A percentile compares a stretch with the other conserved stretches of the same genome.
Evolutionary conservation across 2,888 invertebrate species (phyloP).

Genomic region (Embidobia sp.): DNA sequence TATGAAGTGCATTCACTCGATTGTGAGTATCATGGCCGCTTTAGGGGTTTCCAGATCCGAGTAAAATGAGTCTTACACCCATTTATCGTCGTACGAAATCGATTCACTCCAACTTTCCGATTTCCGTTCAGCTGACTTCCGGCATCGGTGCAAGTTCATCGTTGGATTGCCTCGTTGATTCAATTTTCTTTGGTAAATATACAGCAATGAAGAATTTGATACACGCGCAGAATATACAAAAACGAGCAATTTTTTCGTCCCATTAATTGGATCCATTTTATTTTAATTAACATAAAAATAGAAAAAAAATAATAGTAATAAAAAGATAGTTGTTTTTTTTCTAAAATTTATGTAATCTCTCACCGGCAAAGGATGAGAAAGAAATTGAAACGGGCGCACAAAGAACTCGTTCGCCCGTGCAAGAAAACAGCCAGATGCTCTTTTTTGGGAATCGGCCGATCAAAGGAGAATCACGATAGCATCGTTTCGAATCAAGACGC

Average conservation of each 20-base stretch:
- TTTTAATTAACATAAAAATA: too few species aligned
- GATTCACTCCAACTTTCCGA: conserved; percentile 41
- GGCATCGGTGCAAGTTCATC: conserved; percentile 42
- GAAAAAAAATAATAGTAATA: not conserved
- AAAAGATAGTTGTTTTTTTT: conserved; percentile 2
- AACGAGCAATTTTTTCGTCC: too few species aligned
- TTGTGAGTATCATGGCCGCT: too few species aligned
- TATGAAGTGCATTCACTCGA: too few species aligned
- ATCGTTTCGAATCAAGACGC: conserved; percentile 60
- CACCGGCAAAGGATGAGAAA: conserved; percentile 52
- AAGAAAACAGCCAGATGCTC: conserved; percentile 75
- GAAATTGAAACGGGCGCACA: conserved; percentile 70
- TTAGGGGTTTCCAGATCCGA: conserved; percentile 9
- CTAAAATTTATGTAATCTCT: conserved; percentile 15
- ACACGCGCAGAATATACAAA: too few species aligned
- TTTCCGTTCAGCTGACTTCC: conserved; percentile 67
- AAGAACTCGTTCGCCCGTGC: conserved; percentile 71
- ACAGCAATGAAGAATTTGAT: too few species aligned
- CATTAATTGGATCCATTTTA: too few species aligned
- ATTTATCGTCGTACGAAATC: conserved; percentile 39
- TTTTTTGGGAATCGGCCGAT: conserved; percentile 72
- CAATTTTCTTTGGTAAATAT: not conserved
- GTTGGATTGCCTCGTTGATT: conserved; percentile 36
- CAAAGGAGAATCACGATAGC: conserved; percentile 67
- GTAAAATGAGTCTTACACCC: too few species aligned